Conservation (phyloP, 64 coral and sea anemone genomes). For the Montipora sp. region DNA sequence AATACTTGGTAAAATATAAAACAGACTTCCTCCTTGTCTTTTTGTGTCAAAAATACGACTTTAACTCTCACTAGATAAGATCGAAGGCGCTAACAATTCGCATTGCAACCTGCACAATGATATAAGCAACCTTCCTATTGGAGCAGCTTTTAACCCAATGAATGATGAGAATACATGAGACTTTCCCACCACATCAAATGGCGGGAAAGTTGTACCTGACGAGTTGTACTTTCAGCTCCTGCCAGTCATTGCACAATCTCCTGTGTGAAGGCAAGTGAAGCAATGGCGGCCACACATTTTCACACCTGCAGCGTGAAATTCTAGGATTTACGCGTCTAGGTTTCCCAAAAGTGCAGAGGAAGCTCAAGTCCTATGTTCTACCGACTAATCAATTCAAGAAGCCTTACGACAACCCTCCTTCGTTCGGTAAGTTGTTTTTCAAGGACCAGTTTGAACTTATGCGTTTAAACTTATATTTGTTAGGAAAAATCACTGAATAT, state of each 20-base stretch:
- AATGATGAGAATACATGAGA: conserved; percentile 44
- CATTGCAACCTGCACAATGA: background rate
- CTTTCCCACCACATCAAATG: conserved; percentile 45
- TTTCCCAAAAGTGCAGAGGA: conserved; percentile 23
- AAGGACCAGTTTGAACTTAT: no score
- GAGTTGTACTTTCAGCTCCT: conserved; percentile 16
- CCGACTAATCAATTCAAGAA: conserved; percentile 1
- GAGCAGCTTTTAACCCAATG: conserved; percentile 39
- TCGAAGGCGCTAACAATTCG: no score
- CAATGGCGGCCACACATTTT: conserved; percentile 13
- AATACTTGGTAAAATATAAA: no score
- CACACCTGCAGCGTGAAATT: background rate
- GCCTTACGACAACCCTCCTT: conserved; percentile 8
- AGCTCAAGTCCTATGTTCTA: conserved; percentile 9
- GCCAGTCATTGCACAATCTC: no score
- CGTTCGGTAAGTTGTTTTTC: background rate
- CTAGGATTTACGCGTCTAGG: conserved; percentile 5
- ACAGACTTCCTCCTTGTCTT: no score
- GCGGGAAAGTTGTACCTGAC: conserved; percentile 44
- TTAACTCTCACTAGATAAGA: no score
- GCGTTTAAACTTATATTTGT: no score
- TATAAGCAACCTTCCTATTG: conserved; percentile 16
- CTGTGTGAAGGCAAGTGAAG: background rate
- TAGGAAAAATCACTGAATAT: no score
- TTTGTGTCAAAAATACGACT: no score